Percentiles rank a stretch among this genome's conserved stretches.
Conservation (phyloP, 2,888 invertebrate genomes). For the Allacma fusca region DNA sequence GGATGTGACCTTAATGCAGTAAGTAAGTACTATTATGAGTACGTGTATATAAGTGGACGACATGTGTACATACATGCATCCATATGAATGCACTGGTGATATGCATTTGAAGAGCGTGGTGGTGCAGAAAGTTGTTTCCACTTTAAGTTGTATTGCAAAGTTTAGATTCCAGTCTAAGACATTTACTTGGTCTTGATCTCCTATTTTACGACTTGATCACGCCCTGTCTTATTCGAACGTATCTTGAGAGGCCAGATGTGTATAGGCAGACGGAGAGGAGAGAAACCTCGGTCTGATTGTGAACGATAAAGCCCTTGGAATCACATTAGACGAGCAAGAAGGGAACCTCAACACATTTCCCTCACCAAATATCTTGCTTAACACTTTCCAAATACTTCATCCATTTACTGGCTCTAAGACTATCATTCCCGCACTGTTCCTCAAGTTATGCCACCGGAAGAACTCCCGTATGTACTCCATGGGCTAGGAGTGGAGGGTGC, state of each 20-base stretch:
- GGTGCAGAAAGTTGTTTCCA: not conserved
- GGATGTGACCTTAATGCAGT: no score
- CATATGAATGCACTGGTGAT: no score
- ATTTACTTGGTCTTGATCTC: slow-evolving; percentile 56
- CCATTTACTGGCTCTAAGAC: slow-evolving; percentile 10
- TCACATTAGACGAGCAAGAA: slow-evolving; percentile 18
- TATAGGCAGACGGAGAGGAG: not conserved
- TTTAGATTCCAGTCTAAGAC: slow-evolving; percentile 31
- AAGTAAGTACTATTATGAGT: no score
- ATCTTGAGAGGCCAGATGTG: slow-evolving; percentile 52
- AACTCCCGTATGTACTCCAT: no score
- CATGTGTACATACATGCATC: no score
- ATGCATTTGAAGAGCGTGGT: not conserved
- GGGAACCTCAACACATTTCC: slow-evolving; percentile 13
- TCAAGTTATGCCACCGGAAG: no score
- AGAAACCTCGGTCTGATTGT: slow-evolving; percentile 30
- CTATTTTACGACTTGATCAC: slow-evolving; percentile 62
- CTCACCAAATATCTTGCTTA: slow-evolving; percentile 20
- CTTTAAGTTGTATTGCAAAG: slow-evolving; percentile 3
- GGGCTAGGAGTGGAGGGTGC: no score
- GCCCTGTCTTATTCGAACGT: slow-evolving; percentile 58
- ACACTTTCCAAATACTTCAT: slow-evolving; percentile 13
- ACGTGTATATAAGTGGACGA: no score
- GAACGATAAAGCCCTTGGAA: slow-evolving; percentile 19
- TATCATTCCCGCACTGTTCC: not conserved